A percentile compares a stretch with the other conserved stretches of the same genome.
phyloP scores from a whole-genome alignment of 2,113 vertebrate species.

The Mus musculus region GRCm39 chr4:93174001-93174500 shows the following conservation, averaged over 20 bases:
- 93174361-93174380: constrained; percentile 63
- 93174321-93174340: constrained; percentile 56
- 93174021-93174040: background rate
- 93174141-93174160: background rate
- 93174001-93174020: background rate
- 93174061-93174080: background rate
- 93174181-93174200: background rate
- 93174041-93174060: background rate
- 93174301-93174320: constrained; percentile 23
- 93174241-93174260: background rate
- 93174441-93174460: constrained; percentile 80
- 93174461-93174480: constrained; percentile 81
- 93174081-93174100: background rate
- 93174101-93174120: background rate
- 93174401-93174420: constrained; percentile 76
- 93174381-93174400: constrained; percentile 68
- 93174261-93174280: constrained; percentile 51
- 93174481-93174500: constrained; percentile 83
- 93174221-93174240: background rate
- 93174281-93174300: constrained; percentile 51
- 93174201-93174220: background rate
- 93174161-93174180: background rate
- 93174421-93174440: constrained; percentile 82
- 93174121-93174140: background rate
- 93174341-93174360: constrained; percentile 57